Evolutionary conservation across 2,113 vertebrate genomes (phyloP).

Genomic region (Eretmochelys imbricata): DNA sequence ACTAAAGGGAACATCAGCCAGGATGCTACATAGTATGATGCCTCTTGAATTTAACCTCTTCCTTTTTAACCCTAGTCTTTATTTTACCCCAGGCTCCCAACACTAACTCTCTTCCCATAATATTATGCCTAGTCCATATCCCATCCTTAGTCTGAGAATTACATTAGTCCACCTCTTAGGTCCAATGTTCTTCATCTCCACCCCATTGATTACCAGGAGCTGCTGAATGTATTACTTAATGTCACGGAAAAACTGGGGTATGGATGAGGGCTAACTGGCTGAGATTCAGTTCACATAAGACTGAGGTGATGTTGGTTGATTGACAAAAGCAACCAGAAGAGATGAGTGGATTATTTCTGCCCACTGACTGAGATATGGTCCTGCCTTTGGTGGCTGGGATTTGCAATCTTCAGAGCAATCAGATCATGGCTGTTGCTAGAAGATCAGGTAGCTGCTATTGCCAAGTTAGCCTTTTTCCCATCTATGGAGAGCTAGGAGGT

Average conservation of each 20-base stretch:
- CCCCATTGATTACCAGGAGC: background rate
- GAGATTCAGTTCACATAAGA: no score
- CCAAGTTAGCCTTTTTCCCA: background rate
- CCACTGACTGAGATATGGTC: background rate
- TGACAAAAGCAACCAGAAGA: background rate
- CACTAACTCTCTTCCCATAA: background rate
- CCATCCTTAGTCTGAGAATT: background rate
- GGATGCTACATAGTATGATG: background rate
- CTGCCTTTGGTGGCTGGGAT: background rate
- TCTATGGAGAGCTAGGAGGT: background rate
- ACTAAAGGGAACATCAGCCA: no score
- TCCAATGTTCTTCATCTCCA: background rate
- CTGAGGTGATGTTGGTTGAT: background rate
- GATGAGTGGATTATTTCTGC: background rate
- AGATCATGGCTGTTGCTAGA: background rate
- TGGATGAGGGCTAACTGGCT: background rate
- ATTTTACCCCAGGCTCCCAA: background rate
- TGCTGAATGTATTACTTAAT: background rate
- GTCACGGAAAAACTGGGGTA: background rate
- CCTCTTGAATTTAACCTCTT: background rate
- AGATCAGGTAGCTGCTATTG: background rate
- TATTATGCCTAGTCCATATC: background rate
- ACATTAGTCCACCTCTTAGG: background rate
- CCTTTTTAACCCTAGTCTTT: background rate
- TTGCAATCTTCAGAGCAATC: background rate